phyloP scores from a whole-genome alignment of 2,113 vertebrate genomes.

The Globicephala melas region DNA sequence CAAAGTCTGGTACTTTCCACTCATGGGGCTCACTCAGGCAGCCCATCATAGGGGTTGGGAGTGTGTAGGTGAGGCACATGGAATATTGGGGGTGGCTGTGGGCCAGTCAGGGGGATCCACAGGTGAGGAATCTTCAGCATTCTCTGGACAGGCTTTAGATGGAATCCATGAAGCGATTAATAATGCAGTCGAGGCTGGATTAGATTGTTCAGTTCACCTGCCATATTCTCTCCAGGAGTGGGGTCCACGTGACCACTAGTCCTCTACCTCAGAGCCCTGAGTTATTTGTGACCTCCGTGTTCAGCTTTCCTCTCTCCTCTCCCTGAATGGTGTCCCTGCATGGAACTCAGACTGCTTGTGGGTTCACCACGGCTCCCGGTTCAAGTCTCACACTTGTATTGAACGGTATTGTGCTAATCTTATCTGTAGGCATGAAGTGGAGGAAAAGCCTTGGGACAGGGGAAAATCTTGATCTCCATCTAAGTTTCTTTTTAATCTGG shows the following conservation, averaged over 20 bases:
- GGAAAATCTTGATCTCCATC: not conserved
- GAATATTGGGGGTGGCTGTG: not conserved
- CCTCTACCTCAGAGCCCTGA: conserved; percentile 65
- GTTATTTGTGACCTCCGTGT: not conserved
- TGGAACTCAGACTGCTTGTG: not conserved
- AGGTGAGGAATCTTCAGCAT: not conserved
- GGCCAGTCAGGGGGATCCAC: not conserved
- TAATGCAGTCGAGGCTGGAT: not conserved
- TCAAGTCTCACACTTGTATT: not conserved
- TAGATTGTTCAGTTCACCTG: conserved; percentile 9
- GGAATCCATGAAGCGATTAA: too few relatives aligned
- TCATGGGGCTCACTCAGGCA: not conserved
- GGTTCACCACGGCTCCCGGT: not conserved
- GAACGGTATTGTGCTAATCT: not conserved
- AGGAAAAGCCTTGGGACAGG: not conserved
- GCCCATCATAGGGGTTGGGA: not conserved
- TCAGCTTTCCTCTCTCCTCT: not conserved
- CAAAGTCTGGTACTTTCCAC: not conserved
- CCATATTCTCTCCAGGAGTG: conserved; percentile 39
- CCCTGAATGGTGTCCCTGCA: not conserved
- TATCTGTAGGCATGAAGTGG: not conserved
- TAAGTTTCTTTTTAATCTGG: not conserved
- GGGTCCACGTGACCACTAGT: not conserved
- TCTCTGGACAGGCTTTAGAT: not conserved
- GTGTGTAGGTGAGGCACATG: not conserved